A percentile compares a stretch with the other conserved stretches of the same genome.
phyloP scores from a whole-genome alignment of 2,113 vertebrate genomes.

The Bungarus multicinctus region DNA sequence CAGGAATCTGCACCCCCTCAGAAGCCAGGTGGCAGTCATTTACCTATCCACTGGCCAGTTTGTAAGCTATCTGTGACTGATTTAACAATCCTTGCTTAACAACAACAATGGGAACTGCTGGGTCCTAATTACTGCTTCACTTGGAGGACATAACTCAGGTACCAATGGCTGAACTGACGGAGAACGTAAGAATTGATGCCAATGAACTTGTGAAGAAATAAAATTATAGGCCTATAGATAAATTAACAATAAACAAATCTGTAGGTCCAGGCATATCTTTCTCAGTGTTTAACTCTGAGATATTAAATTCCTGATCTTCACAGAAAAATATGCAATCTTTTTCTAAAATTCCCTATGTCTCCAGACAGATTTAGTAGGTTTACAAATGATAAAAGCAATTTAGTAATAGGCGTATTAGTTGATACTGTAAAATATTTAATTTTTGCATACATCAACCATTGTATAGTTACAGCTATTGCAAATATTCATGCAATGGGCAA shows the following conservation, averaged over 20 bases:
- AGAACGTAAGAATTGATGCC: neutral
- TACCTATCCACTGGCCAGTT: neutral
- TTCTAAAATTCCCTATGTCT: neutral
- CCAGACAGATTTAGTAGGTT: neutral
- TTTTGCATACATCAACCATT: neutral
- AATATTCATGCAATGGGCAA: neutral
- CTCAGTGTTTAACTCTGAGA: neutral
- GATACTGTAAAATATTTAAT: too few relatives aligned
- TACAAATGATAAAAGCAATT: neutral
- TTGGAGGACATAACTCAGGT: neutral
- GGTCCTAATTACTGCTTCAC: neutral
- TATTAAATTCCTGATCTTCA: neutral
- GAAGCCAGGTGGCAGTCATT: neutral
- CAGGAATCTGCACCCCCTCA: neutral
- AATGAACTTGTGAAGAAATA: neutral
- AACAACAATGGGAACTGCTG: neutral
- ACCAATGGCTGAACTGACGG: neutral
- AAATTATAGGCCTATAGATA: neutral
- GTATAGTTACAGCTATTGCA: neutral
- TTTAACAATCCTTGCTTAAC: neutral
- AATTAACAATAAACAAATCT: neutral
- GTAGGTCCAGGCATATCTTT: neutral
- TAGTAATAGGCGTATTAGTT: neutral
- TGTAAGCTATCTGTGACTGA: neutral
- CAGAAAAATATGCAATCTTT: neutral